Evolutionary conservation across 2,797 vertebrate genomes (phyloP).

Genomic region (Tangara arthus): DNA sequence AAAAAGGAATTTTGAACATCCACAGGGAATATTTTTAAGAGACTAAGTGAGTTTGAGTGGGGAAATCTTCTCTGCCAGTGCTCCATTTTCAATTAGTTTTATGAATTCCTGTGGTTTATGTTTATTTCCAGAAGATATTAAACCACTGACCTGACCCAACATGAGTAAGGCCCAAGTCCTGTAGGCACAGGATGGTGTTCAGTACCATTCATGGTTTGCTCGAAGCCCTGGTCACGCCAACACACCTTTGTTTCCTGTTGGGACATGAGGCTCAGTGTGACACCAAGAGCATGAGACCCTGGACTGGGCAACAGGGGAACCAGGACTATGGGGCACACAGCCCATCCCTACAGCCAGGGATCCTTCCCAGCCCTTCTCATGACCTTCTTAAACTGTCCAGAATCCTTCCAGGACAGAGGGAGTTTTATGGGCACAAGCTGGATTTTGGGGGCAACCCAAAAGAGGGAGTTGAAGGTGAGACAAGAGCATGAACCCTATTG

Average conservation of each 20-base stretch:
- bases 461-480: not conserved
- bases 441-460: not conserved
- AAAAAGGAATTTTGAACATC: not conserved
- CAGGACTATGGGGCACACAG: not conserved
- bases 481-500: not conserved
- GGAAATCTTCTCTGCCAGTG: not conserved
- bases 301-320: not conserved
- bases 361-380: not conserved
- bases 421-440: not conserved
- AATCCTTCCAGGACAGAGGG: not conserved
- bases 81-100: not conserved
- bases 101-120: not conserved
- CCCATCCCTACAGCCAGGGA: not conserved
- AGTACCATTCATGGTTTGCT: not conserved
- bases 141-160: not conserved
- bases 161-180: not conserved
- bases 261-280: not conserved
- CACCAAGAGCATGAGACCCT: not conserved
- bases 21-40: not conserved
- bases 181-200: not conserved
- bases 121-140: not conserved
- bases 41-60: not conserved
- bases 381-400: not conserved
- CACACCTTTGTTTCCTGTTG: not conserved
- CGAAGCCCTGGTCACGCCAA: not conserved